Conservation (phyloP, 2,797 vertebrate genomes). For the Silurus aristotelis region DNA sequence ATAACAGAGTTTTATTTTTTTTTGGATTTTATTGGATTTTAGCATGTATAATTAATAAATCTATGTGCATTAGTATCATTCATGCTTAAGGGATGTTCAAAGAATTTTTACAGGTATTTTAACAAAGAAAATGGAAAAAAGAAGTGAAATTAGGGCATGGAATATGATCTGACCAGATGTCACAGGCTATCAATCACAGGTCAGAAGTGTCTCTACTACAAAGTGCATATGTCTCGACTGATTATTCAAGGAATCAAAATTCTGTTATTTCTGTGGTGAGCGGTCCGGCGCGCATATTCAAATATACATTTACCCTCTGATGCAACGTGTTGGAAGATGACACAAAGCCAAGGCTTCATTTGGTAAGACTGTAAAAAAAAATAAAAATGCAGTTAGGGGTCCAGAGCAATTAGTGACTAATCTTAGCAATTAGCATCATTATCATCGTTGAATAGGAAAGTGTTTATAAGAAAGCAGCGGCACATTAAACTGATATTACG, state of each 20-base stretch:
- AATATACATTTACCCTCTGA: conserved; percentile 73
- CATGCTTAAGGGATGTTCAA: neutral
- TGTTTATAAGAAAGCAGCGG: conserved; percentile 71
- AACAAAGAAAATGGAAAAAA: neutral
- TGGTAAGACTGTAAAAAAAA: conserved; percentile 52
- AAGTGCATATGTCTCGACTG: conserved; percentile 44
- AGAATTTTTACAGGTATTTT: neutral
- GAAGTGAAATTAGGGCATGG: neutral
- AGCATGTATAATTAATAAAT: neutral
- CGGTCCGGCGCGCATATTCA: conserved; percentile 65
- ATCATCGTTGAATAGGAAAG: conserved; percentile 75
- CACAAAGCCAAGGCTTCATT: conserved; percentile 61
- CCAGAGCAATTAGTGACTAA: conserved; percentile 77
- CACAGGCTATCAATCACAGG: neutral
- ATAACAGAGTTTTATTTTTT: neutral
- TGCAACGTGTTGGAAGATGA: conserved; percentile 76
- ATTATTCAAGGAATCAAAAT: conserved; percentile 32
- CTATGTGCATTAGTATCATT: neutral
- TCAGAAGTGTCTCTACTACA: conserved; percentile 28
- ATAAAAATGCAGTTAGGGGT: conserved; percentile 66
- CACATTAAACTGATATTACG: conserved; percentile 75
- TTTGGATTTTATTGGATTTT: neutral
- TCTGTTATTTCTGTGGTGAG: conserved; percentile 51
- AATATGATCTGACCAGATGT: neutral
- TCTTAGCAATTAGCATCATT: conserved; percentile 80